These are phyloP conservation scores for Zygaena filipendulae DNA, from an alignment of 2,888 invertebrate species.

Conservation along the genomic window DNA sequence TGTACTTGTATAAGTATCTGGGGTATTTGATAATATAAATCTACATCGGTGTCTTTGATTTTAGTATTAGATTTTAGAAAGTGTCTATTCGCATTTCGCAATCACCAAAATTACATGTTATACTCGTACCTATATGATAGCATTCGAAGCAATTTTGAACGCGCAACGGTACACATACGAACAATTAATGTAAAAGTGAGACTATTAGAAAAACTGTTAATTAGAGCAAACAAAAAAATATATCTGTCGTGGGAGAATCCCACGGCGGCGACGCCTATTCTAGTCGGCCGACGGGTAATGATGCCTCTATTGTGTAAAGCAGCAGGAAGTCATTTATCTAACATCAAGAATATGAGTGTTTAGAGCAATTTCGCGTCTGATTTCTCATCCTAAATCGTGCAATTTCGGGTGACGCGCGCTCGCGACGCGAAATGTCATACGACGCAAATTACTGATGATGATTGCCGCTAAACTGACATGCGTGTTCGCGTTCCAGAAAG, in stretches of 20 bases:
- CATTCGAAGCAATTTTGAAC: too few species aligned
- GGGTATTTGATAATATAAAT: too few species aligned
- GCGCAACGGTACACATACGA: too few species aligned
- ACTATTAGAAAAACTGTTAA: constrained; percentile 63
- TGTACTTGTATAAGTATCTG: too few species aligned
- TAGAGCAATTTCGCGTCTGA: constrained; percentile 63
- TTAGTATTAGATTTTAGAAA: too few species aligned
- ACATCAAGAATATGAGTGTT: constrained; percentile 68
- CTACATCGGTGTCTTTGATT: too few species aligned
- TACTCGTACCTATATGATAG: too few species aligned
- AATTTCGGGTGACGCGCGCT: constrained; percentile 43
- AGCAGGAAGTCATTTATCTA: constrained; percentile 69
- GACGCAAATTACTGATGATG: constrained; percentile 10
- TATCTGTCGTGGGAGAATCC: constrained; percentile 62
- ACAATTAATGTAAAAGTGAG: constrained; percentile 65
- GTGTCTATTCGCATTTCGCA: too few species aligned
- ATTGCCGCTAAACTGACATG: too few species aligned
- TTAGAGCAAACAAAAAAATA: constrained; percentile 62
- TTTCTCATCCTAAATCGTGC: constrained; percentile 61
- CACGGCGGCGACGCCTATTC: constrained; percentile 55
- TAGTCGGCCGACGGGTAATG: constrained; percentile 51
- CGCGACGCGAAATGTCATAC: constrained; percentile 21
- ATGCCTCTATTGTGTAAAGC: constrained; percentile 57
- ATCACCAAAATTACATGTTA: too few species aligned
- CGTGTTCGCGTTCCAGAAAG: too few species aligned